Evolutionary conservation across 2,888 invertebrate genomes (phyloP).

Genomic region (Linnaemya vulpina): DNA sequence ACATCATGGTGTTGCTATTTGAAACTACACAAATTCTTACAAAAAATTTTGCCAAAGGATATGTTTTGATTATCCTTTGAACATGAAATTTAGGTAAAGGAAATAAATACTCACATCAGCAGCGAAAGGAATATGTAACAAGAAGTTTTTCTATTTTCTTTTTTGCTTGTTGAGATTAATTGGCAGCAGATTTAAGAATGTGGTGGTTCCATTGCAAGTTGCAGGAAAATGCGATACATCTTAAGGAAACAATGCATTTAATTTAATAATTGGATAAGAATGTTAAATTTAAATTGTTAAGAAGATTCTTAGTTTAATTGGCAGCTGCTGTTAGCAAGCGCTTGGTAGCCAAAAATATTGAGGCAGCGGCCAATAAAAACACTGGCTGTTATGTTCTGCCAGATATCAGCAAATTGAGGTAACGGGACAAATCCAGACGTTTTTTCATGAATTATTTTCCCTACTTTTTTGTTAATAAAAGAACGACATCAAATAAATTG

Average conservation of each 20-base stretch:
- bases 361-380: no score
- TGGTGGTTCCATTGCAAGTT: not conserved
- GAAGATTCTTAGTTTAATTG: no score
- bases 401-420: no score
- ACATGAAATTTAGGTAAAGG: constrained; percentile 66
- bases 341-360: no score
- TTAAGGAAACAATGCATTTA: not conserved
- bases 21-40: constrained; percentile 12
- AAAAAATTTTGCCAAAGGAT: constrained; percentile 57
- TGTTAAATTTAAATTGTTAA: no score
- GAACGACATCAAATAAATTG: no score
- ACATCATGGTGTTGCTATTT: constrained; percentile 11
- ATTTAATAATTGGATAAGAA: no score
- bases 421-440: no score
- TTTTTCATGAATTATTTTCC: no score
- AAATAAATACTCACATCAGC: constrained; percentile 51
- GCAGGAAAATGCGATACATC: not conserved
- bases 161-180: constrained; percentile 33
- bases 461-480: no score
- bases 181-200: constrained; percentile 5
- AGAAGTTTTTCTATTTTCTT: not conserved
- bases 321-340: no score
- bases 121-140: not conserved
- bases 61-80: constrained; percentile 68
- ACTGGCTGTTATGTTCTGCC: no score